These are phyloP conservation scores for Scaptomyza flava DNA, from an alignment of 2,888 invertebrate genomes.

Conservation along the genomic window DNA sequence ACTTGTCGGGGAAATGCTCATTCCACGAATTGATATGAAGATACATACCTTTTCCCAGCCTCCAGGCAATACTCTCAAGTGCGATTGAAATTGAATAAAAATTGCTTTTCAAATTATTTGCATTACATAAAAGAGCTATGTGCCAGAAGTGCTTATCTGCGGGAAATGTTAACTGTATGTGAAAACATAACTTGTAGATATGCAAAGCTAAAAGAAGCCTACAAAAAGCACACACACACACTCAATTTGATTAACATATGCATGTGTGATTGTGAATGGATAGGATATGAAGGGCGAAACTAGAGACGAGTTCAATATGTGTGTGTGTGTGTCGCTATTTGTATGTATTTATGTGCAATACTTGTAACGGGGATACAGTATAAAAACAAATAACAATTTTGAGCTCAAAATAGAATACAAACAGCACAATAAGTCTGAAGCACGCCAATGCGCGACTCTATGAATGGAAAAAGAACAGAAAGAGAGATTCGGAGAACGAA, in stretches of 20 bases:
- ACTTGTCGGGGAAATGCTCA: constrained; percentile 53
- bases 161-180: constrained; percentile 77
- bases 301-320: constrained; percentile 11
- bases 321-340: constrained; percentile 11
- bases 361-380: constrained; percentile 42
- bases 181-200: constrained; percentile 77
- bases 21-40: constrained; percentile 7
- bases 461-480: constrained; percentile 5
- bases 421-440: constrained; percentile 59
- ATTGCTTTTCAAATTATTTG: constrained; percentile 75
- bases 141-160: constrained; percentile 75
- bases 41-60: constrained; percentile 1
- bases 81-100: constrained; percentile 74
- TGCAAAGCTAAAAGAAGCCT: constrained; percentile 60
- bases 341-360: constrained; percentile 6
- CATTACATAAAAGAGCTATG: constrained; percentile 56
- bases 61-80: constrained; percentile 37
- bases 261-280: constrained; percentile 1
- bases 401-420: constrained; percentile 75
- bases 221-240: constrained; percentile 11
- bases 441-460: constrained; percentile 37
- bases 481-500: constrained; percentile 22
- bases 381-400: constrained; percentile 78
- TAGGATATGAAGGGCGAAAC: constrained; percentile 26
- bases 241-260: constrained; percentile 24